These are phyloP conservation scores for Apis cerana DNA, from an alignment of 1,140 invertebrate genomes.

Conservation along the genomic window DNA sequence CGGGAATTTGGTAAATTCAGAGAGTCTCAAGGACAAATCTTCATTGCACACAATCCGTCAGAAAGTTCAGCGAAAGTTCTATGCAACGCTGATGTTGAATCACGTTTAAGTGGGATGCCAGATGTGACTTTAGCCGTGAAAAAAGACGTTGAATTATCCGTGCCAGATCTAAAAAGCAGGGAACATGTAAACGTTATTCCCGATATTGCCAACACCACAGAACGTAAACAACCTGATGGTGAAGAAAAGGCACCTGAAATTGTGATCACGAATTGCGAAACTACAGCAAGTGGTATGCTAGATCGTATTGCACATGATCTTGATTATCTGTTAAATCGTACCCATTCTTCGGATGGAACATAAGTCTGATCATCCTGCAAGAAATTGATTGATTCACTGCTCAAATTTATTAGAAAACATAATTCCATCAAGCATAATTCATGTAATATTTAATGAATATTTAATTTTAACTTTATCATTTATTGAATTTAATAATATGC, in stretches of 20 bases:
- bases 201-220: conserved; percentile 77
- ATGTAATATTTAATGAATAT: not conserved
- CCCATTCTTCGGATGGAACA: conserved; percentile 56
- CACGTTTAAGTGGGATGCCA: conserved; percentile 74
- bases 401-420: not conserved
- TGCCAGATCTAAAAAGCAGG: conserved; percentile 47
- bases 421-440: not conserved
- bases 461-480: not conserved
- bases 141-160: conserved; percentile 57
- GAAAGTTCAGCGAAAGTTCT: conserved; percentile 71
- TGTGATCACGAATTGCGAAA: conserved; percentile 65
- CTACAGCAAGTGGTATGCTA: conserved; percentile 82
- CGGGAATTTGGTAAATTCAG: conserved; percentile 59
- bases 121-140: conserved; percentile 78
- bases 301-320: conserved; percentile 88
- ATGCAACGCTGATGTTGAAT: conserved; percentile 76
- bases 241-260: conserved; percentile 76
- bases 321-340: conserved; percentile 88
- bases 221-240: conserved; percentile 78
- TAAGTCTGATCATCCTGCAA: not conserved
- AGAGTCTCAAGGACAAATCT: conserved; percentile 29
- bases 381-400: not conserved
- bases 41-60: conserved; percentile 34
- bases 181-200: conserved; percentile 72
- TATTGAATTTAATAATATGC: not conserved